These are phyloP conservation scores for Dolomedes plantarius DNA, from an alignment of 2,888 invertebrate species.

Conservation along the genomic window DNA sequence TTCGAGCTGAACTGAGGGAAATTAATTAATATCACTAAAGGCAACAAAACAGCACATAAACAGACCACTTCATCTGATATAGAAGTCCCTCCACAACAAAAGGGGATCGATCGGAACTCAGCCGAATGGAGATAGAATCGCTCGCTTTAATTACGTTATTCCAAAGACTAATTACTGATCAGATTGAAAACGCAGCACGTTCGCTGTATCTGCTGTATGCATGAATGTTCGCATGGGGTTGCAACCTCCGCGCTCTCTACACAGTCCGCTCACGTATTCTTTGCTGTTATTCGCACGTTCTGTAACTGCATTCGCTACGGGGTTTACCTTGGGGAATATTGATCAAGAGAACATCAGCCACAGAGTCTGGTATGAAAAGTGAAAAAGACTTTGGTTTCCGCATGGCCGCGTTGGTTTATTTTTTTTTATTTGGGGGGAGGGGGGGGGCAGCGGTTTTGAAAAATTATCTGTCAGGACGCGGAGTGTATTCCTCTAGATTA, in stretches of 20 bases:
- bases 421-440: too few relatives aligned
- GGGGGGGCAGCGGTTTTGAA: conserved; percentile 12
- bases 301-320: conserved; percentile 19
- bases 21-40: conserved; percentile 31
- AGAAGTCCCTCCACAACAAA: not conserved
- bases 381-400: conserved; percentile 29
- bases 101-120: conserved; percentile 16
- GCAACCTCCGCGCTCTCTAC: not conserved
- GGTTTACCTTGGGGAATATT: conserved; percentile 32
- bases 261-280: conserved; percentile 21
- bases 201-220: conserved; percentile 1
- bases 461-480: conserved; percentile 23
- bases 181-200: conserved; percentile 22
- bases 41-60: conserved; percentile 20
- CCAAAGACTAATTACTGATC: conserved; percentile 30
- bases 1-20: not conserved
- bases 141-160: conserved; percentile 31
- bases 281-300: conserved; percentile 34
- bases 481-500: conserved; percentile 22
- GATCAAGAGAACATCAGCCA: conserved; percentile 11
- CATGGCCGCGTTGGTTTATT: conserved; percentile 19
- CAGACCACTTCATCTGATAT: conserved; percentile 20
- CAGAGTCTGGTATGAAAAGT: conserved; percentile 13
- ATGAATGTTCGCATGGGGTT: not conserved
- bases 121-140: conserved; percentile 24